Evolutionary conservation across 2,113 vertebrate species (phyloP), one percentile per base, ranked within the genome.

Genomic region (Thermophis baileyi): DNA sequence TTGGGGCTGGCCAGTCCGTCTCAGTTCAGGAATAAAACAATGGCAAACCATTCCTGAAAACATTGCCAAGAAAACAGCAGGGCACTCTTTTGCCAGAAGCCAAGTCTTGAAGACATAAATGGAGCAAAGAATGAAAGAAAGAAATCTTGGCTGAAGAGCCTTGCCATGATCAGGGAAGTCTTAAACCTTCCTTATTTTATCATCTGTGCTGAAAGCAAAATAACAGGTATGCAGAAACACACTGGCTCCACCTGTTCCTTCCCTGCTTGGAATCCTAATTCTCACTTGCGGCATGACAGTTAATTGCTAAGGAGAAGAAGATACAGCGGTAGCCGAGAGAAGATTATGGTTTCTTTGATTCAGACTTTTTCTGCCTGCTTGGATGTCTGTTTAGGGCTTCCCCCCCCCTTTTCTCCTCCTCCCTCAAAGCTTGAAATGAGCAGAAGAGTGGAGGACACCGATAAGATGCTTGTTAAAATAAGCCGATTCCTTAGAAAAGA

Each of bases 261-360:
- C 30, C 44, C 30, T 22, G 49, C 69, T 88, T 93, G 44, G 44
- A 44, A 47, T 40, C 50, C 88, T 90, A 35, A 50, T 89, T 89
- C 57, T 93, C 85, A 69, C 81, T 89, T 85, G 30, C 0, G 7
- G 88, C 88, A 40, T 74, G 5, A 24, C 74, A 57, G 44, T 89
- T 93, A 93, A 93, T 90, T 86, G 88, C 88, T 69, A 47, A 16
- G 51, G 40, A 89, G 88, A 89, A 85, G 69, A 57, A 25, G 69
- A 81, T 2, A 20, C 35, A n/a, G 69, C 24, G 22, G 88, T 10
- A 57, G 88, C 92, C 49, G 20, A 85, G 46, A 86, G 88, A 27
- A 90, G 88, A 93, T 90, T 86, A 87, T 44, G 88, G 86, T 51
- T 40, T 44, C 11, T 53, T 85, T 30, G 22, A 30, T 25, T 25